A percentile compares a stretch with the other conserved stretches of the same genome.
Evolutionary conservation across 2,113 vertebrate genomes (phyloP).

Genomic region (Monopterus albus): DNA sequence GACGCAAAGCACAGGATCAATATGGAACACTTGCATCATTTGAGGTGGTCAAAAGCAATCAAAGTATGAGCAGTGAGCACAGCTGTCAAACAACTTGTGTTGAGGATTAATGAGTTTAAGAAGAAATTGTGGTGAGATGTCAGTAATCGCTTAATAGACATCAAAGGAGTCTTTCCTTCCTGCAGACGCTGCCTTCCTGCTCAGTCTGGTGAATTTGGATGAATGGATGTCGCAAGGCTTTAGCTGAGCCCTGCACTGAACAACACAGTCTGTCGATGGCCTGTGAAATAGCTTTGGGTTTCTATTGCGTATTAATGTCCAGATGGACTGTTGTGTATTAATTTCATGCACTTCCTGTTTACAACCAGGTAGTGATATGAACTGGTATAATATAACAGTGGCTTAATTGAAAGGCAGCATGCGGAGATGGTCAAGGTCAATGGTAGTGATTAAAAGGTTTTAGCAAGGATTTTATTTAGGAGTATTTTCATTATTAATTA

Average conservation of each 20-base stretch:
- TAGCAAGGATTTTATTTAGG: too few relatives aligned
- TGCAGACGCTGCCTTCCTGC: constrained; percentile 20
- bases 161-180: constrained; percentile 45
- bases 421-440: not conserved
- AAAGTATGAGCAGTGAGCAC: constrained; percentile 22
- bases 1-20: constrained; percentile 65
- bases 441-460: not conserved
- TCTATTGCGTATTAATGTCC: constrained; percentile 72
- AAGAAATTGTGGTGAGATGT: constrained; percentile 7
- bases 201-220: constrained; percentile 34
- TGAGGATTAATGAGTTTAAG: constrained; percentile 43
- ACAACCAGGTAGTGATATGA: constrained; percentile 59
- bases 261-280: constrained; percentile 54
- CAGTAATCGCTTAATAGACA: constrained; percentile 47
- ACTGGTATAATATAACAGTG: constrained; percentile 40
- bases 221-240: constrained; percentile 30
- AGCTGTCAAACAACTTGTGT: constrained; percentile 43
- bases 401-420: constrained; percentile 16
- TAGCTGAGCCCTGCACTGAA: constrained; percentile 42
- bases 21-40: constrained; percentile 45
- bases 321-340: constrained; percentile 70
- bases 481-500: too few relatives aligned
- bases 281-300: constrained; percentile 54
- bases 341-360: constrained; percentile 70
- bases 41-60: constrained; percentile 59